These are phyloP conservation scores for Mormyrus hasselquistii DNA, from an alignment of 2,797 vertebrate species.

Conservation along the genomic window DNA sequence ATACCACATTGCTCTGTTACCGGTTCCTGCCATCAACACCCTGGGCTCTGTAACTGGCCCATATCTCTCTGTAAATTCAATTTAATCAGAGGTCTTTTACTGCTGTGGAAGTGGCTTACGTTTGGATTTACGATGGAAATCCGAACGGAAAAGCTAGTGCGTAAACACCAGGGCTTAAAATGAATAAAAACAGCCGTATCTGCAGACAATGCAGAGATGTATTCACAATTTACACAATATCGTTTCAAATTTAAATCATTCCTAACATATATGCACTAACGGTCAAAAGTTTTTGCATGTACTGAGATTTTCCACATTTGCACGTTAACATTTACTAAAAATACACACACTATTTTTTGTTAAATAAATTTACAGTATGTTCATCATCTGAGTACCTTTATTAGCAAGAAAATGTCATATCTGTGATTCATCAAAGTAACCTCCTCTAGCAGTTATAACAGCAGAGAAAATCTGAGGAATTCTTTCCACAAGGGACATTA, in stretches of 20 bases:
- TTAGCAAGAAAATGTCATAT: neutral
- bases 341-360: neutral
- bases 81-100: neutral
- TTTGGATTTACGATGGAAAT: neutral
- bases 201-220: neutral
- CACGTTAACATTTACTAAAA: neutral
- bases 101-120: neutral
- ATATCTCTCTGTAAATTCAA: neutral
- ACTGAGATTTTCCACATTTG: neutral
- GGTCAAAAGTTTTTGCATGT: neutral
- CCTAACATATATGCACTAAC: neutral
- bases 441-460: neutral
- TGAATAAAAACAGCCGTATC: neutral
- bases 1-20: neutral
- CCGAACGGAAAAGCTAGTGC: neutral
- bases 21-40: neutral
- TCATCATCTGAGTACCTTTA: neutral
- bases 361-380: neutral
- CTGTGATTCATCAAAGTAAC: neutral
- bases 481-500: neutral
- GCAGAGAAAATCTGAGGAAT: neutral
- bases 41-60: neutral
- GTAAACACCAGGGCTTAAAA: neutral
- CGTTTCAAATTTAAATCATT: neutral
- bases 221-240: neutral